Evolutionary conservation across 2,888 invertebrate species (phyloP).

Genomic region (Drepanosiphum platanoidis): DNA sequence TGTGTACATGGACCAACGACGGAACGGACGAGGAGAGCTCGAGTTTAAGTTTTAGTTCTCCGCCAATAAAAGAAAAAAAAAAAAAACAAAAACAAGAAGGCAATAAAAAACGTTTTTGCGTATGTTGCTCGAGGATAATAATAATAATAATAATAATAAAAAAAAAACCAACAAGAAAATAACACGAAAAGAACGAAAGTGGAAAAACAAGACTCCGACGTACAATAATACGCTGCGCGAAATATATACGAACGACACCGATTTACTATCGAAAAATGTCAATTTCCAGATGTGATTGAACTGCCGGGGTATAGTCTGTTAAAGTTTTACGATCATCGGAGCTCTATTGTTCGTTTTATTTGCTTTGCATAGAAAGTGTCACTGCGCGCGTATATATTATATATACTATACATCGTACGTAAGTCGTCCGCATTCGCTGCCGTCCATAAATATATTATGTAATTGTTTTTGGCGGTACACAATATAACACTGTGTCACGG

Average conservation of each 20-base stretch:
- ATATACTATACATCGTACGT: too few species aligned
- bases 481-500: too few species aligned
- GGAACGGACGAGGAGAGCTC: neutral
- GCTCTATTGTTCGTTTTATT: conserved; percentile 25
- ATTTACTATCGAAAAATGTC: conserved; percentile 57
- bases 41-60: conserved; percentile 24
- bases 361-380: conserved; percentile 28
- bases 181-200: neutral
- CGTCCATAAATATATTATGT: too few species aligned
- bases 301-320: neutral
- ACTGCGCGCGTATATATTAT: neutral
- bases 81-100: conserved; percentile 8
- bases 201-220: conserved; percentile 13
- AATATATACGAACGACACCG: conserved; percentile 8
- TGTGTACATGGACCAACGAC: neutral
- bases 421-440: neutral
- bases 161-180: neutral
- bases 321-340: conserved; percentile 40
- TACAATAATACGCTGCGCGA: conserved; percentile 16
- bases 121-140: conserved; percentile 31
- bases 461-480: too few species aligned
- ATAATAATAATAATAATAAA: conserved; percentile 18
- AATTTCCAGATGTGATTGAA: conserved; percentile 45
- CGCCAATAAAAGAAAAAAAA: conserved; percentile 7
- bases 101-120: conserved; percentile 42